phyloP scores from a whole-genome alignment of 2,797 vertebrate species.

The Schizothorax lantsangensis region DNA sequence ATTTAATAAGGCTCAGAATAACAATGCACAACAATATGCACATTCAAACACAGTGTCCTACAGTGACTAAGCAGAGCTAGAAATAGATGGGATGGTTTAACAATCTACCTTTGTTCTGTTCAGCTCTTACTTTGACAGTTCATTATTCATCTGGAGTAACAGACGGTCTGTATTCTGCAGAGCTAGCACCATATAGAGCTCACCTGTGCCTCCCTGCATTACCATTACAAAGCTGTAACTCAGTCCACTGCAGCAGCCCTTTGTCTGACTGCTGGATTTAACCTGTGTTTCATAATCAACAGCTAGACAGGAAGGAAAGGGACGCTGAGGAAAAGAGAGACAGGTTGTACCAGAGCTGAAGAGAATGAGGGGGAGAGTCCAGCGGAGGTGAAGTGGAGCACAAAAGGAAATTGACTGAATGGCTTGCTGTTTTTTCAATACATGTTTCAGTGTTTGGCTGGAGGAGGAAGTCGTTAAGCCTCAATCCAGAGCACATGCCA shows the following conservation, averaged over 20 bases:
- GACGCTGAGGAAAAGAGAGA: constrained; percentile 51
- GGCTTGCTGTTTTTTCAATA: constrained; percentile 41
- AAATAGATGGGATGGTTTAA: constrained; percentile 15
- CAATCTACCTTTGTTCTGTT: constrained; percentile 14
- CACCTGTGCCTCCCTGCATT: constrained; percentile 29
- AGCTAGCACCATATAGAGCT: constrained; percentile 19
- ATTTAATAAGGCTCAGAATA: constrained; percentile 3
- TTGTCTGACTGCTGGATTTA: constrained; percentile 43
- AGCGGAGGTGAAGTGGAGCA: constrained; percentile 1
- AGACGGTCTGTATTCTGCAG: background rate
- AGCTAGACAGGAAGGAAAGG: constrained; percentile 63
- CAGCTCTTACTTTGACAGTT: background rate
- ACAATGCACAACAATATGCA: constrained; percentile 23
- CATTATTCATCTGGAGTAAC: constrained; percentile 4
- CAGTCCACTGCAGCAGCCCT: constrained; percentile 26
- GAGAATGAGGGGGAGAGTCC: constrained; percentile 16
- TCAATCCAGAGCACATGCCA: constrained; percentile 9
- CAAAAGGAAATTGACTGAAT: constrained; percentile 47
- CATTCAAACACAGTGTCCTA: constrained; percentile 17
- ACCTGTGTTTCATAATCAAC: constrained; percentile 47
- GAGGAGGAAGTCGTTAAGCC: constrained; percentile 20
- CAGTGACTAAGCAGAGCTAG: constrained; percentile 7
- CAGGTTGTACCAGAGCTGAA: constrained; percentile 31
- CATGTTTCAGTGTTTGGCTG: constrained; percentile 32
- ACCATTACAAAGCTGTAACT: constrained; percentile 34